Base-by-base conservation (phyloP, 2,888 invertebrate genomes). In the Dichetophora obliterata region DNA sequence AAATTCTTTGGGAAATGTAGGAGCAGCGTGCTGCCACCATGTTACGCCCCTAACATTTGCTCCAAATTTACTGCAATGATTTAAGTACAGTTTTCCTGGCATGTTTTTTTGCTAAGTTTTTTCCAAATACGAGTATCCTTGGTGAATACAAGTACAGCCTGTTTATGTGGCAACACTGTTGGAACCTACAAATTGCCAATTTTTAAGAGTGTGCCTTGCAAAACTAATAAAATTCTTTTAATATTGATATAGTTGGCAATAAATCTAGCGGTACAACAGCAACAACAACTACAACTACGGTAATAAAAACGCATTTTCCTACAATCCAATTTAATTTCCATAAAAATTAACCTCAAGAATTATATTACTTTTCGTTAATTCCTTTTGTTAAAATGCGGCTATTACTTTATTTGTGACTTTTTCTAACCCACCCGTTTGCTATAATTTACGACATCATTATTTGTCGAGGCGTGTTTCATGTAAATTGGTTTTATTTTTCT, bases 361-460 rank as follows among this genome's bases (percentile, higher is more conserved):
- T 66, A 37, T 66, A 22, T 66, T 66, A 48, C 24, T 43, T 22
- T 43, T 9, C 37, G 43, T 66, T n/a, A n/a, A n/a, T n/a, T 43
- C 66, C 22, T 66, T 48, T 2, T 14, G 19, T 66, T 37, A 48
- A 43, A 22, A 24, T 19, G 31, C 34, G 14, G n/a, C 66, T 43
- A 19, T 48, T 19, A 3, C 68, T 68, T 14, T 16, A 22, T 54
- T 54, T n/a, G 31, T 31, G 31, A 54, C n/a, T 22, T 66, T 66
- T 37, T 8, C 8, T 24, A 48, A 8, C 34, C 31, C 19, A 16
- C n/a, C 2, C 5, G n/a, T 54, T 54, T 37, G 34, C 50, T 50
- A 50, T 68, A 68, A 50, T 68, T 69, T 69, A 69, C 50, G 69
- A 69, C 69, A 50, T 19, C 54, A 69, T 69, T 52, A 69, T n/a